A percentile compares a stretch with the other conserved stretches of the same genome.
Evolutionary conservation across 2,113 vertebrate genomes (phyloP).

Genomic region (Lynx canadensis): DNA sequence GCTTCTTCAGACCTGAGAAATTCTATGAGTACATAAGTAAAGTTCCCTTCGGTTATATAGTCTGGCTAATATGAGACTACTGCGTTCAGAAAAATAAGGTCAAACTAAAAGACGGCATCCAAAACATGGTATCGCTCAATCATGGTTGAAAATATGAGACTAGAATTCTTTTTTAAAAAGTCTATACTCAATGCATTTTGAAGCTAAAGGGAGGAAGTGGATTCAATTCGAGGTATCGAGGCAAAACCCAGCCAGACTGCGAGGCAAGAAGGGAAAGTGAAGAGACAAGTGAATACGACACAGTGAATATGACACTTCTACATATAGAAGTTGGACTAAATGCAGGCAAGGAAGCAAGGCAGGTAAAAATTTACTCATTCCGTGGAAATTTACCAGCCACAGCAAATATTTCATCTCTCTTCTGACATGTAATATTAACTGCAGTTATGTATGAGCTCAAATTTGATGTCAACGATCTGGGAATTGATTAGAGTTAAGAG

Average conservation of each 20-base stretch:
- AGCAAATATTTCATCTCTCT: background rate
- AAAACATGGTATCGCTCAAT: background rate
- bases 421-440: slow-evolving; percentile 42
- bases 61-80: background rate
- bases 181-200: background rate
- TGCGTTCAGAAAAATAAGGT: background rate
- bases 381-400: background rate
- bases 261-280: background rate
- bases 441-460: slow-evolving; percentile 32
- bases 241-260: background rate
- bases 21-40: background rate
- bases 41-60: background rate
- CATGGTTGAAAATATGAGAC: background rate
- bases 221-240: background rate
- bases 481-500: slow-evolving; percentile 51
- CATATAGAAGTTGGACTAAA: background rate
- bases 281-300: background rate
- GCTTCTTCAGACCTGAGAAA: background rate
- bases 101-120: background rate
- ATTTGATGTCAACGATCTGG: slow-evolving; percentile 42
- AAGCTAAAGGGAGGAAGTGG: background rate
- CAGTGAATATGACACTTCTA: background rate
- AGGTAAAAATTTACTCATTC: background rate
- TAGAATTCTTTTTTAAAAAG: background rate
- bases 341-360: background rate